Percentiles rank a stretch among this genome's conserved stretches.
These are phyloP conservation scores for Prionailurus viverrinus DNA, from an alignment of 2,113 vertebrate genomes.

Conservation along the genomic window DNA sequence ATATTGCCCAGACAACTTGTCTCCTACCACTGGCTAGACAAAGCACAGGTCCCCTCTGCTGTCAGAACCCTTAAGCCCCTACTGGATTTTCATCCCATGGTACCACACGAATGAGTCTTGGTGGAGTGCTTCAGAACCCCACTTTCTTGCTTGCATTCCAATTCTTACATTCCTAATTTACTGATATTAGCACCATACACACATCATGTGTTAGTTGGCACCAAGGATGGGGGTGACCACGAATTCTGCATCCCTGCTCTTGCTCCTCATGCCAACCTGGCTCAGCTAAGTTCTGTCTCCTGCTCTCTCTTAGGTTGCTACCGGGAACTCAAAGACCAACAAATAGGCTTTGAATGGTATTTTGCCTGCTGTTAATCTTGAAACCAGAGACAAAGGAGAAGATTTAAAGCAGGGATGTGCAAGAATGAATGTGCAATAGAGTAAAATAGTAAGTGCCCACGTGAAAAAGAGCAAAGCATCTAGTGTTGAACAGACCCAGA, in stretches of 20 bases:
- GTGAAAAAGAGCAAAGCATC: not conserved
- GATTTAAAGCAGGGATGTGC: not conserved
- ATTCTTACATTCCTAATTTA: not conserved
- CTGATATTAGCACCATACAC: not conserved
- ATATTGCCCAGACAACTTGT: not conserved
- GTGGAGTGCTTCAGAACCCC: not conserved
- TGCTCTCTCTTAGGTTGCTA: not conserved
- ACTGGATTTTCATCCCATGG: not conserved
- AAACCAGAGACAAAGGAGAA: not conserved
- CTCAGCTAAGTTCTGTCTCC: not conserved
- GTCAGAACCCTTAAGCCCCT: not conserved
- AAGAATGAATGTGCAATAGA: not conserved
- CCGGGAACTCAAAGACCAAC: not conserved
- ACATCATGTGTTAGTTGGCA: not conserved
- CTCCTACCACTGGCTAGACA: not conserved
- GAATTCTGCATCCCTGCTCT: not conserved
- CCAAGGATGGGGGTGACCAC: not conserved
- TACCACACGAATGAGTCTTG: not conserved
- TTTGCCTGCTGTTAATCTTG: constrained; percentile 4
- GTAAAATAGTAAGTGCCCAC: not conserved
- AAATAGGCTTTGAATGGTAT: not conserved
- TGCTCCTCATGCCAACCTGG: not conserved
- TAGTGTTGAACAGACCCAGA: not conserved
- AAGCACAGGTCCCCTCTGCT: not conserved
- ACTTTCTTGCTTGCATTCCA: not conserved